Conservation (phyloP, 2,113 vertebrate genomes). For the Leiothrix lutea region DNA sequence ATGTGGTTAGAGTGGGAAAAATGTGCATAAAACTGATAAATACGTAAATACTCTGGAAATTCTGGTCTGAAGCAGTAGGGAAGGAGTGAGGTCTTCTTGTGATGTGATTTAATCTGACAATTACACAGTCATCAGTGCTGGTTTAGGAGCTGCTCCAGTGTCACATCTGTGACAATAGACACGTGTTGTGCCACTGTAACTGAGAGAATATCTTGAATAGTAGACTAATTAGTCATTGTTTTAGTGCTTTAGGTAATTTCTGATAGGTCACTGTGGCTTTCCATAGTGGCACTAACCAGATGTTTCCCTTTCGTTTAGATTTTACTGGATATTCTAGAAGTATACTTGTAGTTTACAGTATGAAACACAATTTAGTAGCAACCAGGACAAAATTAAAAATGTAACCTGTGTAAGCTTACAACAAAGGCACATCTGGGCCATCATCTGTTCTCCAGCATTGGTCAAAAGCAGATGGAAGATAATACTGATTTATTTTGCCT, state of each 20-base stretch:
- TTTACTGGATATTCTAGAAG: neutral
- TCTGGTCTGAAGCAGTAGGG: neutral
- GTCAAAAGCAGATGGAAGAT: neutral
- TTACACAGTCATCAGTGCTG: neutral
- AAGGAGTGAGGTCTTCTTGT: neutral
- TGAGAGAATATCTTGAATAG: neutral
- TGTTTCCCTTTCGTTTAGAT: neutral
- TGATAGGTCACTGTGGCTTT: neutral
- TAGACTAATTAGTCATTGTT: neutral
- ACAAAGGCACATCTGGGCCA: neutral
- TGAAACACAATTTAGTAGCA: neutral
- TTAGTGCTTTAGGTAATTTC: neutral
- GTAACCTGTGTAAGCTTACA: neutral
- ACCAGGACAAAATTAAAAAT: neutral
- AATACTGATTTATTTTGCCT: neutral
- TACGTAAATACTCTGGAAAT: neutral
- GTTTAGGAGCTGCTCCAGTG: neutral
- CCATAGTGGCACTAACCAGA: neutral
- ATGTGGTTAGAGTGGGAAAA: neutral
- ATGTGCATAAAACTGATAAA: neutral
- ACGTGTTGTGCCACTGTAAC: rapidly evolving
- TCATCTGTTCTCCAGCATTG: neutral
- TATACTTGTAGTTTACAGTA: neutral
- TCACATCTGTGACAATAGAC: neutral
- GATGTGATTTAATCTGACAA: neutral